These are phyloP conservation scores for Brassicogethes aeneus DNA, from an alignment of 2,888 invertebrate species.

Conservation along the genomic window DNA sequence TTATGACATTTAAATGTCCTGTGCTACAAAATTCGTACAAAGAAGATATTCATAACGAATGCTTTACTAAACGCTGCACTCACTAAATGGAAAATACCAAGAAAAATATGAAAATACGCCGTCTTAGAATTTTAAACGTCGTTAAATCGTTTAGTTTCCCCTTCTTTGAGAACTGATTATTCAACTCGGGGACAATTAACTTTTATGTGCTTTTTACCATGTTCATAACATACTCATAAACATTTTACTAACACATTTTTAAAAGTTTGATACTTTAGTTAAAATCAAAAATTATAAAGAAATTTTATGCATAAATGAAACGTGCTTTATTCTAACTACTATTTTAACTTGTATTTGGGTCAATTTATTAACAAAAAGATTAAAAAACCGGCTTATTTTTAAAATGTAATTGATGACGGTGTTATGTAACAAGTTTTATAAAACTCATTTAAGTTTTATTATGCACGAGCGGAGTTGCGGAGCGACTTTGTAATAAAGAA, in stretches of 20 bases:
- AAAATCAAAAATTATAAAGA: too few relatives aligned
- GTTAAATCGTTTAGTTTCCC: slow-evolving; percentile 16
- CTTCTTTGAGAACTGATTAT: slow-evolving; percentile 15
- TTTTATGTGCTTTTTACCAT: slow-evolving; percentile 13
- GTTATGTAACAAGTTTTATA: too few relatives aligned
- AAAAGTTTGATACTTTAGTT: too few relatives aligned
- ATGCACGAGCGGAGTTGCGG: too few relatives aligned
- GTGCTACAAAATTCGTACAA: slow-evolving; percentile 21
- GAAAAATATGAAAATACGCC: slow-evolving; percentile 21
- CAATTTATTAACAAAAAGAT: too few relatives aligned
- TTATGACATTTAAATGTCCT: slow-evolving; percentile 26
- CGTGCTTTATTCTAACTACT: too few relatives aligned
- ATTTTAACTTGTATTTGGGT: too few relatives aligned
- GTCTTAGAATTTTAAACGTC: slow-evolving; percentile 19
- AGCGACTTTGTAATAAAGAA: too few relatives aligned
- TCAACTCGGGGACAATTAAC: slow-evolving; percentile 21
- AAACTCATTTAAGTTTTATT: too few relatives aligned
- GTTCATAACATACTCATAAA: not conserved
- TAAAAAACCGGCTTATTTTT: too few relatives aligned
- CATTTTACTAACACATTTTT: not conserved
- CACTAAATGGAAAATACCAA: slow-evolving; percentile 22
- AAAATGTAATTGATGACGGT: too few relatives aligned
- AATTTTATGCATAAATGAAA: too few relatives aligned
- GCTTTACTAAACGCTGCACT: slow-evolving; percentile 21
- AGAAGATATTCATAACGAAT: slow-evolving; percentile 23